Evolutionary conservation across 2,888 invertebrate species (phyloP), one percentile per base, ranked within the genome.

Genomic region (Apotomis turbidana): DNA sequence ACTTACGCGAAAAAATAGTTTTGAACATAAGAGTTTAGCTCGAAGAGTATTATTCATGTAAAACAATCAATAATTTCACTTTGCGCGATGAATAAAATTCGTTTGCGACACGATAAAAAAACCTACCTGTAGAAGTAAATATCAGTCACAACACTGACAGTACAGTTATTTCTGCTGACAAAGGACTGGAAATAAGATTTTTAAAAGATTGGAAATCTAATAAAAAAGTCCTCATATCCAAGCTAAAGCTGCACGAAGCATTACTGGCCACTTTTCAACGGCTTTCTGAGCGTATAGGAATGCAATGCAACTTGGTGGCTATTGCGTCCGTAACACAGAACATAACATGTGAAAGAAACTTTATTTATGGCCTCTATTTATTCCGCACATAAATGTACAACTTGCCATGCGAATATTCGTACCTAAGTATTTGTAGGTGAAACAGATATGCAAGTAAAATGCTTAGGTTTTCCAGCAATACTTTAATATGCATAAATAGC

Each of bases 81-180:
- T 1, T 27, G 2, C 27, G 1, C 27, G 27, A 27, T 27, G 27
- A 27, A 27, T 27, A 27, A 27, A 27, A 27, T 27, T 27, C 27
- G 27, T 27, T 27, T 27, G 27, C 27, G 27, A 27, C 27, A 27
- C 2, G 27, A 27, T 1, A 27, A 27, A 27, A 1, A 15, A 27
- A 27, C 27, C 27, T 44, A 44, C 44, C 44, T 44, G 8, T 8
- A 44, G 5, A 44, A 5, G 8, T 44, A 46, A 2, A 0, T 46
- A 9, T 9, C 8, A 49, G 49, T 49, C 4, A 49, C 36, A 51
- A 36, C 49, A 12, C 46, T n/a, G 61, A 12, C 61, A 46, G 36
- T 8, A 62, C 49, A 62, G 49, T 62, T 51, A 62, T 62, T 62
- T 62, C 36, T 62, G 49, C 36, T 62, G 61, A 62, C 61, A 51